Evolutionary conservation across 1,140 invertebrate genomes (phyloP).

Genomic region (Steinernema khuongi): DNA sequence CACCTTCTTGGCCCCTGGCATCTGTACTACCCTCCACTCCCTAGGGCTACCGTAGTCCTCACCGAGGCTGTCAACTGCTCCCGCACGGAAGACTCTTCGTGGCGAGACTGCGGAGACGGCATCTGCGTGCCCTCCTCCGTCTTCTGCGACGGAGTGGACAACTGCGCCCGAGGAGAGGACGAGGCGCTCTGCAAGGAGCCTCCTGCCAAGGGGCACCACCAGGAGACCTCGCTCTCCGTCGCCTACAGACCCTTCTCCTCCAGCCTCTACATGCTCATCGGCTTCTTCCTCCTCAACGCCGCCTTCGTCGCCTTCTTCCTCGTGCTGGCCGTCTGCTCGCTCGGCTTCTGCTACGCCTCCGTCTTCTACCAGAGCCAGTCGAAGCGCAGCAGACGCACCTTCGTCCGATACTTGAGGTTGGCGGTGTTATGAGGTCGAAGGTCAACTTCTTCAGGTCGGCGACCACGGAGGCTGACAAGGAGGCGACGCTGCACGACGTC

Average conservation of each 20-base stretch:
- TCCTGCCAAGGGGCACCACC: not conserved
- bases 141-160: not conserved
- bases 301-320: not conserved
- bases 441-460: too few species aligned
- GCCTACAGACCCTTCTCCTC: not conserved
- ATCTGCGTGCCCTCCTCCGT: not conserved
- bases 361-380: not conserved
- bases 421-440: not conserved
- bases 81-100: not conserved
- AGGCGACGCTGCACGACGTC: not conserved
- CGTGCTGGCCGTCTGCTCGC: not conserved
- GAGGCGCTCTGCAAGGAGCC: not conserved
- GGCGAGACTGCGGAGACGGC: not conserved
- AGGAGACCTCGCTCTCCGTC: not conserved
- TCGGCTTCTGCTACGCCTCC: not conserved
- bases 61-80: not conserved
- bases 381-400: not conserved
- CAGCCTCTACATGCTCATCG: not conserved
- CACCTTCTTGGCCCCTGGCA: not conserved
- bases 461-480: too few species aligned
- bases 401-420: not conserved
- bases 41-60: not conserved
- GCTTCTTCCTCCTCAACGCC: not conserved
- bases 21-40: not conserved
- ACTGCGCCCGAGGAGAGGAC: not conserved